phyloP scores from a whole-genome alignment of 2,888 invertebrate genomes.

The Melieria crassipennis region DNA sequence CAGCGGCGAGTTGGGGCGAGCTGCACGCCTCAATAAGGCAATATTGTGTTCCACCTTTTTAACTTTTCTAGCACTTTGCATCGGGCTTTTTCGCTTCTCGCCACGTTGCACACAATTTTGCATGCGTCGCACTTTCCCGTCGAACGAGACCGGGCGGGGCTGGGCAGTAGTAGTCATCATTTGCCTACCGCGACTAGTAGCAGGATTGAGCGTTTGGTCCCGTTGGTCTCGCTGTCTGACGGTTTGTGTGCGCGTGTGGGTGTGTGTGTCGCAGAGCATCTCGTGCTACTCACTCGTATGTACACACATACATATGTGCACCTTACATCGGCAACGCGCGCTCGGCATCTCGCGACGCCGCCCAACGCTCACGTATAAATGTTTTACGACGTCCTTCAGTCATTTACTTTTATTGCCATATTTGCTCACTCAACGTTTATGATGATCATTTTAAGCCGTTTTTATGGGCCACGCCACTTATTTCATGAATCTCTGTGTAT shows the following conservation, averaged over 20 bases:
- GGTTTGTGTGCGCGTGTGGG: not conserved
- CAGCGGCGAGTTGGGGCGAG: too few relatives aligned
- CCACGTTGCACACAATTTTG: too few relatives aligned
- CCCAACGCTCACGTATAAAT: constrained; percentile 51
- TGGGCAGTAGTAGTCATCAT: too few relatives aligned
- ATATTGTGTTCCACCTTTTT: too few relatives aligned
- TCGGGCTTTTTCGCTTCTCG: too few relatives aligned
- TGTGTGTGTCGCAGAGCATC: constrained; percentile 35
- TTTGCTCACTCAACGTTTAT: constrained; percentile 66
- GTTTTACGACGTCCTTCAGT: constrained; percentile 63
- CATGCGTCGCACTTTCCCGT: too few relatives aligned
- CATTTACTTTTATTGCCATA: constrained; percentile 66
- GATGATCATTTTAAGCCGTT: constrained; percentile 66
- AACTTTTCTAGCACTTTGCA: too few relatives aligned
- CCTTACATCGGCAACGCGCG: not conserved
- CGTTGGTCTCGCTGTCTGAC: not conserved
- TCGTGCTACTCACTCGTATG: not conserved
- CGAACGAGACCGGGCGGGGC: too few relatives aligned
- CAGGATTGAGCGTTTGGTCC: too few relatives aligned
- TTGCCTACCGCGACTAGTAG: too few relatives aligned
- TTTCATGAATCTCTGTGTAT: constrained; percentile 55
- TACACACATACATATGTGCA: not conserved
- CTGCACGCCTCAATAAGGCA: too few relatives aligned
- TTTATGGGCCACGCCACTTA: constrained; percentile 60
- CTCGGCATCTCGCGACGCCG: constrained; percentile 22